These are phyloP conservation scores for Euura saliciscinereae DNA, from an alignment of 1,140 invertebrate genomes.

Conservation along the genomic window DNA sequence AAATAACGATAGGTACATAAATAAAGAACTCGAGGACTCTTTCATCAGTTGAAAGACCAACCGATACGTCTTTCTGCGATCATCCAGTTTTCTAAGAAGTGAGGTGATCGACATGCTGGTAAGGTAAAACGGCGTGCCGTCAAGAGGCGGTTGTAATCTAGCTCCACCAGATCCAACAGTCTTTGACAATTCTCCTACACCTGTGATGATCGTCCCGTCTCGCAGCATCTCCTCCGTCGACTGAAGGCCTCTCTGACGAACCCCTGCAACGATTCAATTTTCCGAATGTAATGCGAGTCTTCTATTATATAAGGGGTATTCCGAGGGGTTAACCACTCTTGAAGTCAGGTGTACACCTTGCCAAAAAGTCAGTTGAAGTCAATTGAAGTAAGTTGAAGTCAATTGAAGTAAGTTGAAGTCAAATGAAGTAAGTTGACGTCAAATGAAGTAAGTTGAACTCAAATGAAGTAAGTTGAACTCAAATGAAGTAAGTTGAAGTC, in stretches of 20 bases:
- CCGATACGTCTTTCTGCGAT: constrained; percentile 68
- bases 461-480: too few species aligned
- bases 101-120: constrained; percentile 72
- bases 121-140: constrained; percentile 74
- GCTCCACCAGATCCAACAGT: constrained; percentile 62
- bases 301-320: too few species aligned
- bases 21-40: neutral
- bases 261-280: constrained; percentile 35
- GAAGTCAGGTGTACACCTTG: too few species aligned
- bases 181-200: constrained; percentile 70
- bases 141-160: constrained; percentile 70
- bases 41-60: constrained; percentile 27
- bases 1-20: constrained; percentile 22
- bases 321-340: too few species aligned
- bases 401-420: too few species aligned
- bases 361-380: too few species aligned
- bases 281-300: too few species aligned
- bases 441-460: too few species aligned
- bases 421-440: too few species aligned
- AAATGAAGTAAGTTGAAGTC: too few species aligned
- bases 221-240: constrained; percentile 80
- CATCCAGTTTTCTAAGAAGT: constrained; percentile 71
- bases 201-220: constrained; percentile 76
- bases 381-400: too few species aligned
- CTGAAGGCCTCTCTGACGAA: constrained; percentile 76